phyloP scores from a whole-genome alignment of 1,140 invertebrate species.

The Hetaerina americana region DNA sequence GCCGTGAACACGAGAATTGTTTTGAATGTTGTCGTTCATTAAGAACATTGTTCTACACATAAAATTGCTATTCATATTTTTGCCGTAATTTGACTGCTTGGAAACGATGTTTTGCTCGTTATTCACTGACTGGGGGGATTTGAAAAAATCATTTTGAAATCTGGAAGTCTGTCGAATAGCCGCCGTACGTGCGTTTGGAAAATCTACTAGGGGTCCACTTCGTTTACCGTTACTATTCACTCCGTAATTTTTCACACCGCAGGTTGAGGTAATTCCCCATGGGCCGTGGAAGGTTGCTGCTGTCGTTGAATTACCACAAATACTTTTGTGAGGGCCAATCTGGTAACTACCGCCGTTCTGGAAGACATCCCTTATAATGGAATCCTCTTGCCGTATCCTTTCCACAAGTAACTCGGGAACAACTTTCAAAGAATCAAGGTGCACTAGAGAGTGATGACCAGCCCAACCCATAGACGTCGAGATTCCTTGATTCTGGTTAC shows the following conservation, averaged over 20 bases:
- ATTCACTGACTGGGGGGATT: not conserved
- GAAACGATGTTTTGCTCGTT: not conserved
- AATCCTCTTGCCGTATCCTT: not conserved
- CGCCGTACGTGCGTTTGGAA: too few relatives aligned
- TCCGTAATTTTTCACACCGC: not conserved
- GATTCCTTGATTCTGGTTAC: not conserved
- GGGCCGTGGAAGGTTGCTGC: not conserved
- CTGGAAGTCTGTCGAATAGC: too few relatives aligned
- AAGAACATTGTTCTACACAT: conserved; percentile 16
- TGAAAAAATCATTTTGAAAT: not conserved
- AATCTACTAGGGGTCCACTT: too few relatives aligned
- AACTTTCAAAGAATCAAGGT: not conserved
- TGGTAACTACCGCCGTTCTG: not conserved
- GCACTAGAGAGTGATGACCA: not conserved
- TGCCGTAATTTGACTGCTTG: not conserved
- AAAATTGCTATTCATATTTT: conserved; percentile 11
- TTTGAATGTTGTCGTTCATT: conserved; percentile 15
- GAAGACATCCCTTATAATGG: not conserved
- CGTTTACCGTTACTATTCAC: too few relatives aligned
- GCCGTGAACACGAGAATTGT: conserved; percentile 4
- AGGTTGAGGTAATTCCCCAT: not conserved
- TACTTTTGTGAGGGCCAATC: not conserved
- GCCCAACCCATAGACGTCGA: not conserved
- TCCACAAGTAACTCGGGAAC: not conserved
- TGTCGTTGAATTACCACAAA: not conserved